Base-by-base conservation (phyloP, 2,797 vertebrate genomes). In the Crenichthys baileyi region DNA sequence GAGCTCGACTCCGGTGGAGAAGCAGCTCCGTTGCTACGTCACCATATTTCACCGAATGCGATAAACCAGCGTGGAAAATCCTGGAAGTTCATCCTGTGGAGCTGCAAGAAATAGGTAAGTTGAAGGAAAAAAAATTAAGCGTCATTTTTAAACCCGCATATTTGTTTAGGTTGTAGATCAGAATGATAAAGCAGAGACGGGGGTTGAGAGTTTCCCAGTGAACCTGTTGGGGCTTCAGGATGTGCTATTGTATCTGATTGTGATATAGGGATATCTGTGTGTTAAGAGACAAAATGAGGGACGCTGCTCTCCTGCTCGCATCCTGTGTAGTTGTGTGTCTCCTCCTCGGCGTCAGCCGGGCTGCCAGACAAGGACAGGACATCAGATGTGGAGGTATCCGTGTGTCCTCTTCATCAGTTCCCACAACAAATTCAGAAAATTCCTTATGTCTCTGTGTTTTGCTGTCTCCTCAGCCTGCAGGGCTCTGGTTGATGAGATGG, bases 401-500 rank as follows among this genome's bases (percentile, higher is more conserved):
- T 53, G 12, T 58, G 4, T 15, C 15, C 11, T 7, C 4, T 55
- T 65, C 2, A 3, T 7, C 65, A 41, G 12, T 9, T 18, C 41
- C 18, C 61, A 6, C 29, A 31, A 22, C 26, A 13, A 20, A 13
- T 9, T 7, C 24, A n/a, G 44, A 48, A 0, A n/a, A 11, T 51
- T 58, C 39, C 22, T 80, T 4, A 80, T 36, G 70, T 16, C 18
- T 56, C 31, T 50, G 24, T 74, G 18, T 58, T 61, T 1, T 26
- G 1, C 72, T 73, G 26, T 53, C 50, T 51, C 16, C 39, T 13
- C 92, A 99, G 98, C 97, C 1, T 99, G 98, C 93, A 94, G 98
- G 90, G 98, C 97, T 1, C 93, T 99, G 88, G 98, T 99, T 77
- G 98, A 99, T 65, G 98, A 99, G 92, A 94, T 99, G 93, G 97